Base-by-base conservation (phyloP, 1,140 invertebrate species). In the Drosophila subobscura region DNA sequence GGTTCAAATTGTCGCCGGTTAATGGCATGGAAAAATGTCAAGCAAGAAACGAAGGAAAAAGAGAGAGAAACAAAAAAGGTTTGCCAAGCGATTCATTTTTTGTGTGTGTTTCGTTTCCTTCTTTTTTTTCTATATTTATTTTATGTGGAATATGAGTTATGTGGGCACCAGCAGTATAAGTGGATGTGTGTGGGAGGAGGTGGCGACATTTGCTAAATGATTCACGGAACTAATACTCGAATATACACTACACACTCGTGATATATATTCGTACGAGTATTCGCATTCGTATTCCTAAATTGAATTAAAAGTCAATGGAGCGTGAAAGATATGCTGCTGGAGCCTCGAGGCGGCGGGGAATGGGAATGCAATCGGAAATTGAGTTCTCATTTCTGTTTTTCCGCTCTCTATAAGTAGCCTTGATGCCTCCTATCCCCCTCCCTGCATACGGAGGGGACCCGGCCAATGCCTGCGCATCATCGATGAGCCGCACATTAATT, bases 1-100 rank as follows among this genome's bases (percentile, higher is more conserved):
- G 65, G 53, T 65, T 76, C 53, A 61, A 79, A 65, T 78, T 78
- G 71, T 75, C 67, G 75, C 10, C 33, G 33, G 33, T 76, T 84
- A 83, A 79, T 84, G 80, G 80, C 80, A 79, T 76, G 72, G 77
- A 84, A 85, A 77, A 85, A 86, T 85, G 81, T 86, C 81, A 85
- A 79, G 60, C 75, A 54, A 76, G 52, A 59, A 61, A 47, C 55
- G 44, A 60, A 42, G 5, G 44, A 54, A 40, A 4, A 22, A 47
- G 40, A 41, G 45, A 14, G 25, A 16, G 22, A 54, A 25, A 41
- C 16, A 65, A 72, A 72, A 45, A 46, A 57, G 72, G 55, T 79
- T 70, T 58, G 63, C 54, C 67, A 75, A 71, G 56, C 50, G 75
- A 72, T 75, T 84, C 51, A 40, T 70, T 66, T 53, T 57, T 50